Percentiles rank a stretch among this genome's conserved stretches.
Conservation (phyloP, 2,797 vertebrate species). For the Epinephelus awoara region DNA sequence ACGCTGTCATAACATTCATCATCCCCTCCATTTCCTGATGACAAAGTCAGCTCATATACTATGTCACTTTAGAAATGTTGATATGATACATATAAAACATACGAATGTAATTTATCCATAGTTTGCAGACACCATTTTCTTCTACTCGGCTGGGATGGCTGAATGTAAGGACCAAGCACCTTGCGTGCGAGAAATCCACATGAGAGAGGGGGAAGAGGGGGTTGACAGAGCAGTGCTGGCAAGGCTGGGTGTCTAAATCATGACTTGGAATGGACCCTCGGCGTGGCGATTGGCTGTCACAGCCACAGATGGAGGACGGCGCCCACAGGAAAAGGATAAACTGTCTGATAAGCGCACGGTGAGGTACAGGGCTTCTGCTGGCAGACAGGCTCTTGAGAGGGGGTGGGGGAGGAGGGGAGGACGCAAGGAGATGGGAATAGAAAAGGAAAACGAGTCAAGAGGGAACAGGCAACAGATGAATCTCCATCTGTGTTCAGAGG, state of each 20-base stretch:
- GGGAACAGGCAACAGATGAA: constrained; percentile 80
- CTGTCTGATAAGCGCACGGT: constrained; percentile 78
- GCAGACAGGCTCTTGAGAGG: constrained; percentile 70
- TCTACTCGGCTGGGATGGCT: background rate
- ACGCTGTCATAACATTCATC: no score
- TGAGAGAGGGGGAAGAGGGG: constrained; percentile 28
- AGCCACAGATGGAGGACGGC: constrained; percentile 79
- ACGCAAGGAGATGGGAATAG: constrained; percentile 55
- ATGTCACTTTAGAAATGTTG: no score
- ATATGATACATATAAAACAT: no score
- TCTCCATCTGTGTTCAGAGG: constrained; percentile 81
- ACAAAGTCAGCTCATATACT: no score
- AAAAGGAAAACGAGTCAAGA: constrained; percentile 75
- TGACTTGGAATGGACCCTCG: constrained; percentile 68
- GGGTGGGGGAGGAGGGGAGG: background rate
- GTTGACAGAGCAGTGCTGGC: constrained; percentile 60
- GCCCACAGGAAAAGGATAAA: constrained; percentile 82
- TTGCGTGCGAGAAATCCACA: constrained; percentile 39
- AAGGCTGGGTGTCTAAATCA: constrained; percentile 77
- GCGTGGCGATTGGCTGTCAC: constrained; percentile 75
- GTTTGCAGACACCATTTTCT: no score
- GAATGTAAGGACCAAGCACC: background rate
- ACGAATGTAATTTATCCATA: no score
- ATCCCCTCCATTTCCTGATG: no score
- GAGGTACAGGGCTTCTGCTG: constrained; percentile 74